These are phyloP conservation scores for Hydractinia echinata DNA, from an alignment of 30 jellyfish, hydroid and myxozoan genomes.

Conservation along the genomic window DNA sequence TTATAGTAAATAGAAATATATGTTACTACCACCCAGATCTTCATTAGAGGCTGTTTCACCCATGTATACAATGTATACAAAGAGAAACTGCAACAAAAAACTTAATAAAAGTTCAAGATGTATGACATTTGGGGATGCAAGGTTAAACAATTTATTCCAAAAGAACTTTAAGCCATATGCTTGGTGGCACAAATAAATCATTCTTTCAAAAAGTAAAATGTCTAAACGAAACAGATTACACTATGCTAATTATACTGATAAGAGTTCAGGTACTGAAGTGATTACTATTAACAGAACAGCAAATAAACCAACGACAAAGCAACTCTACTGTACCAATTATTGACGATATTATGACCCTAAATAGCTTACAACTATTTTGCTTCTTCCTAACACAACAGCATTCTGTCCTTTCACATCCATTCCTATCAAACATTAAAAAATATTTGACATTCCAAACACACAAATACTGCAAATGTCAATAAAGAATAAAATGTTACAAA, in stretches of 20 bases:
- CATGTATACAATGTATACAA: neutral
- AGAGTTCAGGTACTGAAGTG: too few relatives aligned
- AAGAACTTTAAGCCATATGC: too few relatives aligned
- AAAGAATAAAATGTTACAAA: neutral
- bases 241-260: too few relatives aligned
- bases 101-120: neutral
- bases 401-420: conserved; percentile 65
- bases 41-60: neutral
- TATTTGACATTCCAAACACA: neutral
- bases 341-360: neutral
- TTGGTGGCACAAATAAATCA: too few relatives aligned
- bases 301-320: too few relatives aligned
- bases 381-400: conserved; percentile 97
- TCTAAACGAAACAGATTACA: too few relatives aligned
- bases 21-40: neutral
- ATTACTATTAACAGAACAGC: too few relatives aligned
- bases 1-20: neutral
- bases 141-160: too few relatives aligned
- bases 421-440: neutral
- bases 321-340: too few relatives aligned
- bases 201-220: too few relatives aligned
- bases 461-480: neutral
- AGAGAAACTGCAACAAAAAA: neutral
- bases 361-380: conserved; percentile 80
- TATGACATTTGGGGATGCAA: neutral